Evolutionary conservation across 1,140 invertebrate species (phyloP).

Genomic region (Drosophila setifemur): DNA sequence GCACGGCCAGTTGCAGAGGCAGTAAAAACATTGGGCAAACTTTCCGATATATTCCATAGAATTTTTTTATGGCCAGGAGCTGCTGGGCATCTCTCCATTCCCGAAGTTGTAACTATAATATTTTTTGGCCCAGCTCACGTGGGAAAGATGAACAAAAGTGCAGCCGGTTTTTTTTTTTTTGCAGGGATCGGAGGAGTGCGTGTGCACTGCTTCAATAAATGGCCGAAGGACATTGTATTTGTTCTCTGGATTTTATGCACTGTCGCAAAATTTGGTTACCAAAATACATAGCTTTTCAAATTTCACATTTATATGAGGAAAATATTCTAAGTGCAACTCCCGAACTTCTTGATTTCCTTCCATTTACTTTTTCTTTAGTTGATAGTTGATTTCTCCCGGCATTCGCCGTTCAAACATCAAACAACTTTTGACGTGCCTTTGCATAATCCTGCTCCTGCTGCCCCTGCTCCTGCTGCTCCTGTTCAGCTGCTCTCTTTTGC

Average conservation of each 20-base stretch:
- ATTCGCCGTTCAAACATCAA: conserved; percentile 54
- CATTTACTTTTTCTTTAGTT: conserved; percentile 36
- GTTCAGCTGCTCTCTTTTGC: neutral
- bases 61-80: conserved; percentile 19
- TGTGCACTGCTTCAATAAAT: conserved; percentile 39
- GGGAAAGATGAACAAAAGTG: conserved; percentile 36
- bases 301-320: no score
- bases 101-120: conserved; percentile 31
- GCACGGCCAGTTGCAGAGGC: conserved; percentile 28
- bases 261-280: neutral
- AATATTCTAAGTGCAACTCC: neutral
- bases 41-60: conserved; percentile 46
- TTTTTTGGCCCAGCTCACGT: conserved; percentile 55
- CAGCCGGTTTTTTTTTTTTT: conserved; percentile 44
- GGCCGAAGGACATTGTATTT: conserved; percentile 35
- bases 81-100: neutral
- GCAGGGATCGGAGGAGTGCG: neutral
- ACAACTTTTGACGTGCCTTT: conserved; percentile 75
- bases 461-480: neutral
- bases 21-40: conserved; percentile 40
- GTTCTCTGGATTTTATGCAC: neutral
- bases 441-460: conserved; percentile 68
- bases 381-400: conserved; percentile 60
- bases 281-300: neutral
- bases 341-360: neutral